These are phyloP conservation scores for Barbus barbus DNA, from an alignment of 2,113 vertebrate species.

Conservation along the genomic window DNA sequence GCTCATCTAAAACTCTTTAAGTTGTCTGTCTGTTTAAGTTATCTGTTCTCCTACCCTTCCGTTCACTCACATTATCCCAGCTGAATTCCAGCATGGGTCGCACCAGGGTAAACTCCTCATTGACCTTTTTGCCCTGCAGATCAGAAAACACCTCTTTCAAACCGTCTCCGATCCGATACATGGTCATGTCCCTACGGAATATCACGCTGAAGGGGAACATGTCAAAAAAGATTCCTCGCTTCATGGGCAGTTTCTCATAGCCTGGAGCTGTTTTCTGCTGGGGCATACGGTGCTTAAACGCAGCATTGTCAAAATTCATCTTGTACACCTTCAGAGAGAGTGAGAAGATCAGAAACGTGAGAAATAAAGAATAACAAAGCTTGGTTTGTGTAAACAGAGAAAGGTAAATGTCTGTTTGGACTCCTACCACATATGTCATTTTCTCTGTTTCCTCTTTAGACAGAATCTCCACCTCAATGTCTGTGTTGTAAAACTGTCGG, in stretches of 20 bases:
- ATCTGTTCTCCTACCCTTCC: background rate
- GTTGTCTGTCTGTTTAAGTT: too few relatives aligned
- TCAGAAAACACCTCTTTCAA: slow-evolving; percentile 78
- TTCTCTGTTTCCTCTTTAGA: slow-evolving; percentile 79
- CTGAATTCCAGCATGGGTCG: slow-evolving; percentile 78
- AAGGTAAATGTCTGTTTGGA: slow-evolving; percentile 13
- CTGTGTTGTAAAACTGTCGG: slow-evolving; percentile 79
- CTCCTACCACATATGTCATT: slow-evolving; percentile 76
- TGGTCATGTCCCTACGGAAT: slow-evolving; percentile 77
- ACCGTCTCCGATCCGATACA: slow-evolving; percentile 74
- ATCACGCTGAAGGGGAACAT: slow-evolving; percentile 80
- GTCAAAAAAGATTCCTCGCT: slow-evolving; percentile 77
- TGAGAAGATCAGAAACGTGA: background rate
- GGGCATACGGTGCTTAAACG: slow-evolving; percentile 76
- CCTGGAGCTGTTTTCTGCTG: slow-evolving; percentile 76
- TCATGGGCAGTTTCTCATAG: slow-evolving; percentile 79
- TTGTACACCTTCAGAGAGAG: slow-evolving; percentile 71
- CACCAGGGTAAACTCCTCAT: slow-evolving; percentile 77
- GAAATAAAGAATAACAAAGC: background rate
- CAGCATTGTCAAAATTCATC: slow-evolving; percentile 79
- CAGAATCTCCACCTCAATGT: slow-evolving; percentile 78
- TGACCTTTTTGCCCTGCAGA: slow-evolving; percentile 77
- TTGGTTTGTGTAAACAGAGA: background rate
- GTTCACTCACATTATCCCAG: slow-evolving; percentile 75
- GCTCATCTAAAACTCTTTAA: background rate